Evolutionary conservation across 2,113 vertebrate genomes (phyloP).

Genomic region (Tursiops truncatus): DNA sequence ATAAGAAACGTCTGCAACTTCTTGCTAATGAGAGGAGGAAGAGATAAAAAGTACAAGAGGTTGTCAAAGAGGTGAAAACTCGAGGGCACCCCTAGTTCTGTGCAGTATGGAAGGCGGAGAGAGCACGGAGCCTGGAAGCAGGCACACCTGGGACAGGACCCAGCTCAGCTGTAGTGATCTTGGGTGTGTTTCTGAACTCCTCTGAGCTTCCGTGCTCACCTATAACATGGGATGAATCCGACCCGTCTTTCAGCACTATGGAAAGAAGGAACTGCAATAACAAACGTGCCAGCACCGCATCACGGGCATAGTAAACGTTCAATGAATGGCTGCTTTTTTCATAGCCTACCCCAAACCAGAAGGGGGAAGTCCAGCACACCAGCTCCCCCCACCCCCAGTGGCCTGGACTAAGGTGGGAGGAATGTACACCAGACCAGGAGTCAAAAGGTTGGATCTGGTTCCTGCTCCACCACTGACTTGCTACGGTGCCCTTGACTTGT

Average conservation of each 20-base stretch:
- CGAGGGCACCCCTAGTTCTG: neutral
- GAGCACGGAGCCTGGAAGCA: neutral
- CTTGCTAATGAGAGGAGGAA: neutral
- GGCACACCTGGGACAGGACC: neutral
- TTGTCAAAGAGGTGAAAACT: neutral
- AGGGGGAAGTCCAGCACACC: neutral
- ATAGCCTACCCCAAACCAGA: neutral
- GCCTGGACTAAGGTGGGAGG: neutral
- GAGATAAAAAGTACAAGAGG: neutral
- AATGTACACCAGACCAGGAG: neutral
- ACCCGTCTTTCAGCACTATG: neutral
- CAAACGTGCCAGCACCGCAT: neutral
- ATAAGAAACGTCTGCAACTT: neutral
- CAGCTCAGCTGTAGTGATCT: fast-evolving
- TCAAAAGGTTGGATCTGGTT: no score
- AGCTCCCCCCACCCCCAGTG: fast-evolving
- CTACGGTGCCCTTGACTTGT: neutral
- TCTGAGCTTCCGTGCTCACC: neutral
- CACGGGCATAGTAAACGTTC: neutral
- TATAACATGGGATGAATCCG: fast-evolving
- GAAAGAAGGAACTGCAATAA: neutral
- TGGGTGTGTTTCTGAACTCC: neutral
- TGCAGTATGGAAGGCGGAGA: neutral
- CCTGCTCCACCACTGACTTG: neutral
- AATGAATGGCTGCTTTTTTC: neutral